Percentiles rank a stretch among this genome's conserved stretches.
These are phyloP conservation scores for Heterotilapia buettikoferi DNA, from an alignment of 2,113 vertebrate species.

Conservation along the genomic window DNA sequence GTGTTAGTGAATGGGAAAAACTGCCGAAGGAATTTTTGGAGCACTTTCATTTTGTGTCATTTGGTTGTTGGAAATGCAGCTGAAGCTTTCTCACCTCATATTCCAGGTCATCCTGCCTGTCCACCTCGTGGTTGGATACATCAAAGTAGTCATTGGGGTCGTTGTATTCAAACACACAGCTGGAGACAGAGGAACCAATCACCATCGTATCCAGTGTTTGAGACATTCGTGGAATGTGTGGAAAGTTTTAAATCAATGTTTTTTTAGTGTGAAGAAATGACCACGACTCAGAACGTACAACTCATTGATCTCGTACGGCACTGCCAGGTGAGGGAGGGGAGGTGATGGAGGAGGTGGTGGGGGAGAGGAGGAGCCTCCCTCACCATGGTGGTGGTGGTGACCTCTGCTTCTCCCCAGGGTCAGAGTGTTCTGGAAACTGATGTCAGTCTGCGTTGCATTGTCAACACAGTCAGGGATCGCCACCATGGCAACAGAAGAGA, in stretches of 20 bases:
- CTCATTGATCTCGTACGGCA: conserved; percentile 56
- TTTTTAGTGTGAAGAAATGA: background rate
- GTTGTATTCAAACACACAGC: conserved; percentile 75
- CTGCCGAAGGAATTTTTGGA: background rate
- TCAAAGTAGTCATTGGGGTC: conserved; percentile 79
- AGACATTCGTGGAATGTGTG: background rate
- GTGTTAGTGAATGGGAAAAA: background rate
- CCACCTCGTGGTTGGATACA: conserved; percentile 75
- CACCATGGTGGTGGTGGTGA: background rate
- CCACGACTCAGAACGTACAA: background rate
- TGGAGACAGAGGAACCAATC: background rate
- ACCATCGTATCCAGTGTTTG: background rate
- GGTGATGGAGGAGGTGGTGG: conserved; percentile 36
- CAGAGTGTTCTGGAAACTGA: conserved; percentile 81
- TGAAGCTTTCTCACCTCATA: conserved; percentile 74
- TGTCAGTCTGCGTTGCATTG: conserved; percentile 82
- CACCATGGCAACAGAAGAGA: conserved; percentile 29
- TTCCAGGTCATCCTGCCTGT: conserved; percentile 78
- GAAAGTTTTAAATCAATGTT: background rate
- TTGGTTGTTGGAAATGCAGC: background rate
- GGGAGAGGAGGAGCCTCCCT: background rate
- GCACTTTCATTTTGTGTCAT: background rate
- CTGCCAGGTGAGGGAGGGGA: conserved; percentile 67
- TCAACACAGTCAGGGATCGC: conserved; percentile 72
- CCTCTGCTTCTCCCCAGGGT: conserved; percentile 60